These are phyloP conservation scores for Scomberomorus guttatus DNA, from an alignment of 2,797 vertebrate species.

Conservation along the genomic window DNA sequence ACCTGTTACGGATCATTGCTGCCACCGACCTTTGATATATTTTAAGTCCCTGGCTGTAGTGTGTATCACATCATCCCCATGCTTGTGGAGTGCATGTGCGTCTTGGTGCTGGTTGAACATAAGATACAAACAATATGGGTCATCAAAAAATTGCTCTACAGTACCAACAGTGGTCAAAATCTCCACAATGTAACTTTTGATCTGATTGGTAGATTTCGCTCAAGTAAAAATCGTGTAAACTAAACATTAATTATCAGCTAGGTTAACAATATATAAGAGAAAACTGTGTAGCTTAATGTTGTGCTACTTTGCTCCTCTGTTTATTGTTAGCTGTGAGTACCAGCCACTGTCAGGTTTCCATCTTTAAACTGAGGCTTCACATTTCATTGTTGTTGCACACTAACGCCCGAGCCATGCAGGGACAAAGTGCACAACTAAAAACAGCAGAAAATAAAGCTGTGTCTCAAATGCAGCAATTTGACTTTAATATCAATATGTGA, in stretches of 20 bases:
- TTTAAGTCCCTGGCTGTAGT: too few species aligned
- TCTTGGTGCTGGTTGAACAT: too few species aligned
- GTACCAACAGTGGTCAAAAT: too few species aligned
- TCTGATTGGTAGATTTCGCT: too few species aligned
- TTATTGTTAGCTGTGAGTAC: conserved; percentile 24
- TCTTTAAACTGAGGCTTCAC: conserved; percentile 24
- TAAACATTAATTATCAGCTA: not conserved
- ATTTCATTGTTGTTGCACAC: conserved; percentile 27
- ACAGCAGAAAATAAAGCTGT: not conserved
- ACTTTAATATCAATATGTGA: not conserved
- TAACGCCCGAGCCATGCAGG: not conserved
- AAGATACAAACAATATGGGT: too few species aligned
- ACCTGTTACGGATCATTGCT: too few species aligned
- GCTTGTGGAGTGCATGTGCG: too few species aligned
- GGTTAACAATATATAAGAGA: not conserved
- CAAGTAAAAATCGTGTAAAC: not conserved
- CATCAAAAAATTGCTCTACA: too few species aligned
- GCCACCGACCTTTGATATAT: too few species aligned
- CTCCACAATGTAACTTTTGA: too few species aligned
- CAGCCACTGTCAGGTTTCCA: not conserved
- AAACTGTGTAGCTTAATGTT: not conserved
- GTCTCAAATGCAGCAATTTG: not conserved
- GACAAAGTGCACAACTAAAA: conserved; percentile 3
- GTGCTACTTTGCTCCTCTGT: not conserved
- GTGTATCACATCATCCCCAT: too few species aligned